Evolutionary conservation across 2,113 vertebrate genomes (phyloP), one percentile per base, ranked within the genome.

Genomic region (Corythaixoides concolor): DNA sequence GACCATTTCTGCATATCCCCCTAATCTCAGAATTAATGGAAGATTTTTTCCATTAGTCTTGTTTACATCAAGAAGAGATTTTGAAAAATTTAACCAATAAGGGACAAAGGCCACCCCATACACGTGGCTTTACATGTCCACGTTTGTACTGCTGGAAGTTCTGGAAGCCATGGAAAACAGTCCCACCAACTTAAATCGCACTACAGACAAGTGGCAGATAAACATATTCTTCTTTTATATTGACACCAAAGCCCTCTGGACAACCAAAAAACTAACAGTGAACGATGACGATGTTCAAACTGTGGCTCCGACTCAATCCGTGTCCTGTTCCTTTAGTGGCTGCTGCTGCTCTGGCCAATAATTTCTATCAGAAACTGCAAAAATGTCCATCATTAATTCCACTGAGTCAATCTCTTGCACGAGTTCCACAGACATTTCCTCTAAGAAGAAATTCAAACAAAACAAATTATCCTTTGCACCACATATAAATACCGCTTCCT

Each of bases 91-190:
- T 12, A 47, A 53, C 64, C 45, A 8, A 8, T 9, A 6, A 32
- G 47, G 43, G 74, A 50, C 0, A 4, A 59, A 47, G 23, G 39
- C 23, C 5, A 10, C 32, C 20, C 58, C 47, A 39, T 2, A 28
- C 1, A 0, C 28, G 13, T 2, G 5, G 41, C 45, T 77, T 23
- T 20, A 24, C 62, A 72, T 3, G 11, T 3, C 33, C 22, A 0
- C 2, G 45, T 88, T 72, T 41, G 10, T 37, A 5, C 41, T 24
- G 24, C 79, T 79, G 37, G 41, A 43, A 43, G 41, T 43, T 43
- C 41, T 43, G 41, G 41, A 43, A 43, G 69, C 27, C 20, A 33
- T 0, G 41, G 59, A 37, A 39, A 73, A 81, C 1, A 2, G 30
- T 33, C 49, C 66, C 35, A 19, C 10, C 33, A 22, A 50, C 39